Conservation (phyloP, 2,888 invertebrate genomes). For the Trissoscelio sp. region DNA sequence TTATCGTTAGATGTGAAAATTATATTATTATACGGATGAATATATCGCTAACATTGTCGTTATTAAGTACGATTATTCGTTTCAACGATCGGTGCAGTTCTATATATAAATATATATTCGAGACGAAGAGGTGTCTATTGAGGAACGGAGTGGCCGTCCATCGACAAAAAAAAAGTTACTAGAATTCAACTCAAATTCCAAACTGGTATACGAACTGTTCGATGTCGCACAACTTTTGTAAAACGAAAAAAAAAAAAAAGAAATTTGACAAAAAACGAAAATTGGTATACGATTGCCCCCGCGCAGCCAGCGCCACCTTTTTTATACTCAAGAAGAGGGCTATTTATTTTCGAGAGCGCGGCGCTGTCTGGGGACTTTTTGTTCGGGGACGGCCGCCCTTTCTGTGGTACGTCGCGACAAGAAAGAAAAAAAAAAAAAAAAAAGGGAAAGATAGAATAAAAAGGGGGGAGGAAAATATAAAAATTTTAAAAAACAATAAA, state of each 20-base stretch:
- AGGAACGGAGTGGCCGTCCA: constrained; percentile 66
- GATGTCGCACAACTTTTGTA: constrained; percentile 68
- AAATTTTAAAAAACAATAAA: constrained; percentile 79
- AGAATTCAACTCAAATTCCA: no score
- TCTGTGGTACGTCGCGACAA: constrained; percentile 75
- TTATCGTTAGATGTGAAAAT: constrained; percentile 83
- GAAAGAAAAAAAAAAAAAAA: constrained; percentile 67
- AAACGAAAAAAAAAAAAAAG: constrained; percentile 19
- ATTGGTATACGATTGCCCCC: constrained; percentile 63
- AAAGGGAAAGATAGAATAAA: constrained; percentile 74
- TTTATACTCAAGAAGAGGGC: constrained; percentile 53
- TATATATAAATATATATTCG: constrained; percentile 68
- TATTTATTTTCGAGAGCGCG: constrained; percentile 56
- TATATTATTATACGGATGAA: constrained; percentile 82
- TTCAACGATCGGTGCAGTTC: constrained; percentile 75
- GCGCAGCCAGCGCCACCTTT: constrained; percentile 54
- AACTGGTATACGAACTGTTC: constrained; percentile 65
- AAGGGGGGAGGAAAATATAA: constrained; percentile 79
- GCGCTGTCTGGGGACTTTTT: constrained; percentile 31
- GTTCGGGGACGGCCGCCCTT: constrained; percentile 68
- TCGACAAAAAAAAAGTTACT: constrained; percentile 44
- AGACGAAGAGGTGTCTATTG: constrained; percentile 52
- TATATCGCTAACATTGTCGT: constrained; percentile 80
- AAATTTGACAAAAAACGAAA: constrained; percentile 23
- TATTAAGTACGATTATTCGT: constrained; percentile 80